Percentiles rank a stretch among this genome's conserved stretches.
These are phyloP conservation scores for Tetramorium bicarinatum DNA, from an alignment of 2,888 invertebrate species.

Conservation along the genomic window DNA sequence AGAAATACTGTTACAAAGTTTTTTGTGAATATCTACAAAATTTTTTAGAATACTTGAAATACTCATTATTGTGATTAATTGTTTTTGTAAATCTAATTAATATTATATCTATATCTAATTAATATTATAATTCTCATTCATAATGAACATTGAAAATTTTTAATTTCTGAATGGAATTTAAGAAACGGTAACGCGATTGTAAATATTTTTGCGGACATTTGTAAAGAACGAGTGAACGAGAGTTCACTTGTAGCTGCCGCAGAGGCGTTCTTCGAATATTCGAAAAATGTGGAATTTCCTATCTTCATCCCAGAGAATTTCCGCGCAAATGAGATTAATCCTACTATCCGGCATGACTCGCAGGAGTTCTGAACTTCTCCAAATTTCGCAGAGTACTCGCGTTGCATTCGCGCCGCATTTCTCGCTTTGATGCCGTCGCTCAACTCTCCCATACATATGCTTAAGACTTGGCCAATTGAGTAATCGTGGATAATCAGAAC, in stretches of 20 bases:
- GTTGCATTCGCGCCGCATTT: constrained; percentile 13
- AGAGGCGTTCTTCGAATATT: background rate
- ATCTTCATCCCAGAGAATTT: constrained; percentile 65
- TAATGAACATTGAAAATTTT: background rate
- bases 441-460: background rate
- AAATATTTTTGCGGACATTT: background rate
- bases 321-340: constrained; percentile 43
- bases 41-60: background rate
- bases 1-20: background rate
- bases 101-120: background rate
- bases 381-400: constrained; percentile 16
- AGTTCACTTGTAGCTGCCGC: background rate
- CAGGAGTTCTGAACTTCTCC: constrained; percentile 22
- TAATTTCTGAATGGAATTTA: background rate
- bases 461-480: constrained; percentile 25
- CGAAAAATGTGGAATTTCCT: constrained; percentile 7
- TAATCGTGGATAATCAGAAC: constrained; percentile 34
- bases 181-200: background rate
- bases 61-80: background rate
- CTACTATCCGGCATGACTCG: background rate
- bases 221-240: background rate
- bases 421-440: constrained; percentile 32
- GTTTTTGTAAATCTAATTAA: background rate
- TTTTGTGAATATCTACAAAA: background rate
- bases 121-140: background rate